Evolutionary conservation across 2,113 vertebrate species (phyloP).

Genomic region (Daboia siamensis): DNA sequence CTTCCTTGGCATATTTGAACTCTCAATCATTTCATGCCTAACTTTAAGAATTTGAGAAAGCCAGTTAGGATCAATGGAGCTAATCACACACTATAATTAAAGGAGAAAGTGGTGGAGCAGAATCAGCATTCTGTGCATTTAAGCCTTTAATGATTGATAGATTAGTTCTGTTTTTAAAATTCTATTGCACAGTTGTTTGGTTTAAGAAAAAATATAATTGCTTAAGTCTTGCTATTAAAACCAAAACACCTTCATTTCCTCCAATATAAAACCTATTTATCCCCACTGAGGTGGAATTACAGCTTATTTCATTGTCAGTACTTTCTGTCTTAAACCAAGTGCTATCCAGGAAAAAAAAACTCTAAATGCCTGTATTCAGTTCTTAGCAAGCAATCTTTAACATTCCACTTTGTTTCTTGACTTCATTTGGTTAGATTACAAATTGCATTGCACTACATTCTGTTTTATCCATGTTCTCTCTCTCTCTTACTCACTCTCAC

Average conservation of each 20-base stretch:
- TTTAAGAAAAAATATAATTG: slow-evolving; percentile 1
- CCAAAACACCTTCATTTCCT: neutral
- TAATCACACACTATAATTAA: slow-evolving; percentile 21
- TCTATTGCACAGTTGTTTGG: neutral
- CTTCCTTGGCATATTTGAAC: neutral
- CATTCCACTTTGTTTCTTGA: neutral
- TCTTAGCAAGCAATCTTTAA: neutral
- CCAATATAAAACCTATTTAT: neutral
- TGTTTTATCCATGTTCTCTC: neutral
- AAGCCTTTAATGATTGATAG: slow-evolving; percentile 8
- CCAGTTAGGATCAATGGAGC: slow-evolving; percentile 16
- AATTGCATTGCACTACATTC: neutral
- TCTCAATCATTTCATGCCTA: neutral
- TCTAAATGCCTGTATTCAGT: neutral
- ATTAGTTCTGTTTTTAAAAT: neutral
- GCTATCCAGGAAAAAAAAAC: neutral
- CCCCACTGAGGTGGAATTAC: neutral
- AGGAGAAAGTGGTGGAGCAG: neutral
- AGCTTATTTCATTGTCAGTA: neutral
- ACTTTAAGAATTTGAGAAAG: slow-evolving; percentile 1
- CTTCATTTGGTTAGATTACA: neutral
- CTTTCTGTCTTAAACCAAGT: neutral
- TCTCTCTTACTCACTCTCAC: neutral
- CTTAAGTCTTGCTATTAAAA: neutral
- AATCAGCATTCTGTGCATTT: neutral